Evolutionary conservation across 1,140 invertebrate species (phyloP).

Genomic region (Palaemon carinicauda): DNA sequence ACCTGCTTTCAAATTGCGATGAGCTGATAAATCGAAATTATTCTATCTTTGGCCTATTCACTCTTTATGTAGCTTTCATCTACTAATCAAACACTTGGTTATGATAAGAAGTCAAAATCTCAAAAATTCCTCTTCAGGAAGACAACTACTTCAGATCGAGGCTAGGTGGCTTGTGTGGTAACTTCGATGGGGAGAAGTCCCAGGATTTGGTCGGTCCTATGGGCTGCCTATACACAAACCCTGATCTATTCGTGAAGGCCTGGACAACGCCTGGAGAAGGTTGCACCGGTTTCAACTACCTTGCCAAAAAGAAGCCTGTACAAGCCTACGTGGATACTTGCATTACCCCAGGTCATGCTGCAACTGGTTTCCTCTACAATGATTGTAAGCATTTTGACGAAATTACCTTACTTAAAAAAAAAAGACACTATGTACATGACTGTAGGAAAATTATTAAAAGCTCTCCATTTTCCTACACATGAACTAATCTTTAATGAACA

Average conservation of each 20-base stretch:
- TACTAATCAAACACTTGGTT: too few species aligned
- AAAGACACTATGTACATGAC: too few species aligned
- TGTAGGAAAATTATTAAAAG: too few species aligned
- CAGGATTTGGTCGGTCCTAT: background rate
- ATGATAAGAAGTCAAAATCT: too few species aligned
- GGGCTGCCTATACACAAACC: background rate
- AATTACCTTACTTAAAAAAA: too few species aligned
- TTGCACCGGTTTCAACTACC: background rate
- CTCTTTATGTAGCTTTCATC: too few species aligned
- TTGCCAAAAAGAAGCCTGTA: background rate
- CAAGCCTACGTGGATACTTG: background rate
- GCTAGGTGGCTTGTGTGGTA: background rate
- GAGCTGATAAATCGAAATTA: too few species aligned
- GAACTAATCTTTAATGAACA: too few species aligned
- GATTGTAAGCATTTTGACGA: background rate
- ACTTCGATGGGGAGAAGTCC: background rate
- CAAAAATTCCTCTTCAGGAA: background rate
- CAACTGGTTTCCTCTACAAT: background rate
- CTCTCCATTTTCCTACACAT: too few species aligned
- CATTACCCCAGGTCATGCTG: background rate
- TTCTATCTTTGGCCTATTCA: too few species aligned
- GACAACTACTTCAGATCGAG: background rate
- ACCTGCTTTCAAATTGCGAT: too few species aligned
- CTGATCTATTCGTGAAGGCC: background rate
- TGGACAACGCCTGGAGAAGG: background rate